Base-by-base conservation (phyloP, 2,113 vertebrate species). In the Eleginops maclovinus region DNA sequence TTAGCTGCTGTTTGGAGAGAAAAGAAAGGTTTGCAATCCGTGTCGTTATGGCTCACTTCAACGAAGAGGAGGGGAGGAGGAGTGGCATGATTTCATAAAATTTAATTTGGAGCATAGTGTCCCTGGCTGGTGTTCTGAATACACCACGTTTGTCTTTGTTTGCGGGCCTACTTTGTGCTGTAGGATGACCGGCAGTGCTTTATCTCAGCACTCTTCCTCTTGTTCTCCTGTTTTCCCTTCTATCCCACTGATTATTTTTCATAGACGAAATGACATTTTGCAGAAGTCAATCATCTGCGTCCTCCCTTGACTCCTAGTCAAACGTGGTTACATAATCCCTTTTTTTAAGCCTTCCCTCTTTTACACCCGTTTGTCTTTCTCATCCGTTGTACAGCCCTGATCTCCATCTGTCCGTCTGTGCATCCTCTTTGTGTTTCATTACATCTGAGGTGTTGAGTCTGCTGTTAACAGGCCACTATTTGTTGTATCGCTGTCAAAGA, bases 31-130 rank as follows among this genome's bases (percentile, higher is more conserved):
- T 75, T 84, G 79, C 73, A 83, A 86, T 83, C 68, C 72, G 75
- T 78, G 86, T 82, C 31, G 9, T 89, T 90, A 79, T 86, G 72
- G 67, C 54, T 81, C 61, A 64, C 78, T 88, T 59, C 40, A 69
- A 74, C 47, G 58, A 47, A 44, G 41, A 31, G 59, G 47, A 49
- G 58, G 70, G 61, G 8, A 40, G 75, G 28, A 16, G 26, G 49
- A 55, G 55, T 64, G 58, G 58, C 19, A 60, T 74, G 15, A 79
- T 82, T 81, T 87, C 36, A 67, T 65, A 53, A 80, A 78, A 66
- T 78, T 68, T 83, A 88, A 91, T 87, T 82, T 86, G 72, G 87
- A 88, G 78, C 82, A 85, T 28, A 11, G 72, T 79, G 82, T 90
- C 83, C 82, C 82, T 70, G 66, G 68, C 74, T 79, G 63, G 62